Evolutionary conservation across 2,888 invertebrate species (phyloP).

Genomic region (Cephus spinipes): DNA sequence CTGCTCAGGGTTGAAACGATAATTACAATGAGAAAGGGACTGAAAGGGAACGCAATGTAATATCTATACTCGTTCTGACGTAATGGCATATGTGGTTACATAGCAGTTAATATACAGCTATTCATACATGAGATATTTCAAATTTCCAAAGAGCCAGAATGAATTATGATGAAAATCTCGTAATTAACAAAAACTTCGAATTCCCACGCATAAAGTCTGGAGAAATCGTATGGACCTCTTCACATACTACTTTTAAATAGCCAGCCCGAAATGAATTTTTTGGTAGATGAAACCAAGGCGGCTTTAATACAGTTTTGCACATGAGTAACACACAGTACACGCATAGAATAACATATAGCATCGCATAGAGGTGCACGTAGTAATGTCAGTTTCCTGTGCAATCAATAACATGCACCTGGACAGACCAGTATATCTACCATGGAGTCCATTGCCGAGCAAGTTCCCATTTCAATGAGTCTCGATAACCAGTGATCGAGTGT

Average conservation of each 20-base stretch:
- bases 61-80: background rate
- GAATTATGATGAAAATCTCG: background rate
- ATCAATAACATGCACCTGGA: background rate
- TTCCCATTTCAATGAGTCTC: background rate
- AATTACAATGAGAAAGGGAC: background rate
- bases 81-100: background rate
- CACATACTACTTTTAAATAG: background rate
- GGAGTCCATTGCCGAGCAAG: background rate
- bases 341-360: background rate
- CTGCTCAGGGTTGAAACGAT: background rate
- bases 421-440: background rate
- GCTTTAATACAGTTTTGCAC: background rate
- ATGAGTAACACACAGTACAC: background rate
- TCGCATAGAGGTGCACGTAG: background rate
- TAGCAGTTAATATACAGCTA: background rate
- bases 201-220: background rate
- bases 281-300: background rate
- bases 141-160: background rate
- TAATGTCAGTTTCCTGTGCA: background rate
- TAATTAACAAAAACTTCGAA: background rate
- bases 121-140: background rate
- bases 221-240: background rate
- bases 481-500: background rate
- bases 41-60: background rate
- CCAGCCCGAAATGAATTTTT: background rate